A percentile compares a stretch with the other conserved stretches of the same genome.
These are phyloP conservation scores for Mungos mungo DNA, from an alignment of 2,113 vertebrate species.

Conservation along the genomic window DNA sequence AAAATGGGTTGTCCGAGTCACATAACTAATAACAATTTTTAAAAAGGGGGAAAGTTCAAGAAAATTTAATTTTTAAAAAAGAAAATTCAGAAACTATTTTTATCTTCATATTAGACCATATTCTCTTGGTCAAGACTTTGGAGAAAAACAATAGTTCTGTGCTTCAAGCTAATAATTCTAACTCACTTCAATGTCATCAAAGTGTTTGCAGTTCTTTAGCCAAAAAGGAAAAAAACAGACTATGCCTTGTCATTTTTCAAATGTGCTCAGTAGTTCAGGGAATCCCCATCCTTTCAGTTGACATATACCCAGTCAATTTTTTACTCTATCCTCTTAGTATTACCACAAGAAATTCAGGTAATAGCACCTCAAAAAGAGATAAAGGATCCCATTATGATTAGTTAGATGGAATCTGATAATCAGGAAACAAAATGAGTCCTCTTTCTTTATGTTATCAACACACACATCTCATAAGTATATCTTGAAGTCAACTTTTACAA, in stretches of 20 bases:
- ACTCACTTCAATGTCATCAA: not conserved
- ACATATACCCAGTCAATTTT: slow-evolving; percentile 9
- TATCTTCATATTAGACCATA: not conserved
- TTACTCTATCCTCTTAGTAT: not conserved
- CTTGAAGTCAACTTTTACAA: not conserved
- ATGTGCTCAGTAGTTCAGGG: not conserved
- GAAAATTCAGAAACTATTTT: not conserved
- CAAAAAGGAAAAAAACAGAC: not conserved
- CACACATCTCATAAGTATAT: not conserved
- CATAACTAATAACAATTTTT: not conserved
- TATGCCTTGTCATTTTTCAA: slow-evolving; percentile 5
- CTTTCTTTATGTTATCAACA: not conserved
- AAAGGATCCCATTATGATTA: not conserved
- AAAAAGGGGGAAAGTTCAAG: not conserved
- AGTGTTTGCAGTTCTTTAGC: not conserved
- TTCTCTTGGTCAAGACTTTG: not conserved
- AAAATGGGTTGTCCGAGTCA: not conserved
- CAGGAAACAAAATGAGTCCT: not conserved
- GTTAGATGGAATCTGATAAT: not conserved
- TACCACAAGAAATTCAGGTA: not conserved
- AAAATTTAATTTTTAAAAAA: not conserved
- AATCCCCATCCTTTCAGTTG: not conserved
- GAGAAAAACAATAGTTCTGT: not conserved
- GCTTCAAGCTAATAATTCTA: not conserved
- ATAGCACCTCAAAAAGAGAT: not conserved